These are phyloP conservation scores for Acronicta leporina DNA, from an alignment of 2,888 invertebrate genomes.

Conservation along the genomic window DNA sequence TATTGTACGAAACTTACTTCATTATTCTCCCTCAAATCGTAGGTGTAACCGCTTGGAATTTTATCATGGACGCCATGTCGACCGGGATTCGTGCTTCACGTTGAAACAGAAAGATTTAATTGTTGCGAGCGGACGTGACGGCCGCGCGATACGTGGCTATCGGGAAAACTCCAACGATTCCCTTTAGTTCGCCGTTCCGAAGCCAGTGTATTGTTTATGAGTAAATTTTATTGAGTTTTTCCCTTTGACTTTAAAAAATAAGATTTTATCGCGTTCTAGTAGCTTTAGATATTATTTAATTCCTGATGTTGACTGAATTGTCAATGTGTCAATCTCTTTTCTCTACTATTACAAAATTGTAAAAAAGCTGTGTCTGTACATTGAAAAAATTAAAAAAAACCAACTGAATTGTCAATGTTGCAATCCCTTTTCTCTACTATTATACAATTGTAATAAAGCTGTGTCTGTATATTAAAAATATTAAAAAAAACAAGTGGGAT, in stretches of 20 bases:
- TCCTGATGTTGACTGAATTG: too few species aligned
- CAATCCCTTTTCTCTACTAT: too few species aligned
- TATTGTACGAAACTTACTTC: conserved; percentile 18
- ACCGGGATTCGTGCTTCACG: conserved; percentile 49
- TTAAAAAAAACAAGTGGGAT: too few species aligned
- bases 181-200: conserved; percentile 39
- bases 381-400: too few species aligned
- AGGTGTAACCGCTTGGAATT: conserved; percentile 47
- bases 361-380: too few species aligned
- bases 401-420: too few species aligned
- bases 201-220: conserved; percentile 31
- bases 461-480: too few species aligned
- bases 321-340: too few species aligned
- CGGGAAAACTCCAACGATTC: conserved; percentile 48
- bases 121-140: conserved; percentile 71
- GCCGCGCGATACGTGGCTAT: conserved; percentile 50
- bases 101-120: conserved; percentile 68
- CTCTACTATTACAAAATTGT: too few species aligned
- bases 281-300: too few species aligned
- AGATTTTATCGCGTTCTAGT: too few species aligned
- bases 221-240: conserved; percentile 33
- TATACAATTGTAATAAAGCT: too few species aligned
- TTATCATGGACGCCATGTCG: conserved; percentile 42
- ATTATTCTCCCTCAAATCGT: conserved; percentile 43
- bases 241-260: conserved; percentile 6